Percentiles rank a stretch among this genome's conserved stretches.
Conservation (phyloP, 2,888 invertebrate genomes). For the Microctonus brassicae region DNA sequence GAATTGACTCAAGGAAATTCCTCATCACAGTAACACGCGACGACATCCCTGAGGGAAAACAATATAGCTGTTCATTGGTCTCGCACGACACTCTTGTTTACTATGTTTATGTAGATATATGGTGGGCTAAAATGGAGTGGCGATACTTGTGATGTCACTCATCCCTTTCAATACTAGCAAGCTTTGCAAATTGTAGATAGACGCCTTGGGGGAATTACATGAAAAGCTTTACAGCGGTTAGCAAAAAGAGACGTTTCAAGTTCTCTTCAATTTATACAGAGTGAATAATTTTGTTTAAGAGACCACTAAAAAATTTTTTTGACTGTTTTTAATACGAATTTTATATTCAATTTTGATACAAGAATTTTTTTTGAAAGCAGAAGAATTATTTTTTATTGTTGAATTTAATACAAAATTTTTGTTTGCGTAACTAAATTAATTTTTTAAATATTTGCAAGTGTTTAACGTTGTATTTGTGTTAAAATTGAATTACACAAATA, state of each 20-base stretch:
- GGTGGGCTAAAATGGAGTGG: slow-evolving; percentile 9
- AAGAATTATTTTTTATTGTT: no score
- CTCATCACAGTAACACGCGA: background rate
- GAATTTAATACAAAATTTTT: no score
- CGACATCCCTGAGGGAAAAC: background rate
- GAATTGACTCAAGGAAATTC: background rate
- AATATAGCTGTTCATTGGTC: background rate
- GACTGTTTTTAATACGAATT: no score
- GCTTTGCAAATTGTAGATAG: slow-evolving; percentile 28
- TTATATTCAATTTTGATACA: no score
- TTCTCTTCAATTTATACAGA: background rate
- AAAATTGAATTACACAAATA: no score
- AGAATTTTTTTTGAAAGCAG: no score
- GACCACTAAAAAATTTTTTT: no score
- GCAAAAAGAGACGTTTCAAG: background rate
- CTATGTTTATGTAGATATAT: background rate
- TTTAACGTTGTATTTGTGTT: no score
- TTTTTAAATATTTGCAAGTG: no score
- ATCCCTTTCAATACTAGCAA: background rate
- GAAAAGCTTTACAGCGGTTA: slow-evolving; percentile 7
- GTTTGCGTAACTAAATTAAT: no score
- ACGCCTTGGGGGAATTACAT: slow-evolving; percentile 22
- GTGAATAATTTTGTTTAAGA: no score
- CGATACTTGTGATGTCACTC: slow-evolving; percentile 13
- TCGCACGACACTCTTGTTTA: background rate